Evolutionary conservation across 2,113 vertebrate genomes (phyloP).

Genomic region (Bombycilla garrulus): DNA sequence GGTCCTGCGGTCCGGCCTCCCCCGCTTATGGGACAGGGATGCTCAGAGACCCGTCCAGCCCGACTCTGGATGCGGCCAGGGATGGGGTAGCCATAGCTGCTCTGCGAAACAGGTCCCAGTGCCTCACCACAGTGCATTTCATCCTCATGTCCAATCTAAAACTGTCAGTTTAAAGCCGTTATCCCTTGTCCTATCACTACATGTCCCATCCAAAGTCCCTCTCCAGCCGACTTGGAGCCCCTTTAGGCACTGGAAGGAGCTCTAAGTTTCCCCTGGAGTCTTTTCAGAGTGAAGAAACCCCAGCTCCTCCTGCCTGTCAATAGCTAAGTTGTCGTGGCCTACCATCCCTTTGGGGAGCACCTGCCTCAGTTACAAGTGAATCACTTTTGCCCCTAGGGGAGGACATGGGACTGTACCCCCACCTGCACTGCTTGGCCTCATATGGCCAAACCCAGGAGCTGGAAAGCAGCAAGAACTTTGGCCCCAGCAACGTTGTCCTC

Average conservation of each 20-base stretch:
- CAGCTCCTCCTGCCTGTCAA: accelerated
- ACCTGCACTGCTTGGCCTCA: accelerated
- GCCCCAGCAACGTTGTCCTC: not conserved
- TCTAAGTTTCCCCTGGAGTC: not conserved
- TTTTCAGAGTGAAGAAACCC: not conserved
- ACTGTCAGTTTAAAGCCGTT: not conserved
- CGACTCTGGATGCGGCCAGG: too few relatives aligned
- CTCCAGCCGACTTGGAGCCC: not conserved
- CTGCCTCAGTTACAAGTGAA: not conserved
- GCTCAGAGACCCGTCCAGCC: too few relatives aligned
- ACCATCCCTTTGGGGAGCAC: too few relatives aligned
- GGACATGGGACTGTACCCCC: accelerated
- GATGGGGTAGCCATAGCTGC: too few relatives aligned
- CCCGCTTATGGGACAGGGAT: accelerated
- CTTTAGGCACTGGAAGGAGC: not conserved
- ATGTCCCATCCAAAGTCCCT: not conserved
- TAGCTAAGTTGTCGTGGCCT: not conserved
- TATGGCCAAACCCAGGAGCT: accelerated
- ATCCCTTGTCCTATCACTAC: not conserved
- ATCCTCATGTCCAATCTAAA: not conserved
- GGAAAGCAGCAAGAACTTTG: not conserved
- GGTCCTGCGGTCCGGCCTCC: accelerated
- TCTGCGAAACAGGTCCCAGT: not conserved
- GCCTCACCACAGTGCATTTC: not conserved
- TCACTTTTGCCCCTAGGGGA: not conserved